Conservation (phyloP, 1,140 invertebrate species). For the Protaetia brevitarsis region DNA sequence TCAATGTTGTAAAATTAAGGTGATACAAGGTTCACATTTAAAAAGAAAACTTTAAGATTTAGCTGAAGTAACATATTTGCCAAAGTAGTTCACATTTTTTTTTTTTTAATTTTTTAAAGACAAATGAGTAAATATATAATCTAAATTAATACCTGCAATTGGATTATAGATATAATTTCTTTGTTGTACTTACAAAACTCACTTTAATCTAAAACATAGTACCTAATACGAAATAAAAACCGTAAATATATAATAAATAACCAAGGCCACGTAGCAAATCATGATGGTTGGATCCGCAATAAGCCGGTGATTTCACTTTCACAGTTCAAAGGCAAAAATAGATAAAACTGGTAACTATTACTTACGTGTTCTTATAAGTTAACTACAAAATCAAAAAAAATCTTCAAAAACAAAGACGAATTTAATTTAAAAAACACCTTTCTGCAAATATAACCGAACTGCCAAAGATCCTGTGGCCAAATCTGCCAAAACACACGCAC, state of each 20-base stretch:
- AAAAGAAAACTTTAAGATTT: neutral
- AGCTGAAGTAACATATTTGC: too few species aligned
- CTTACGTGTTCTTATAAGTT: slow-evolving; percentile 1
- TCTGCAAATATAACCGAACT: too few species aligned
- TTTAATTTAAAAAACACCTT: too few species aligned
- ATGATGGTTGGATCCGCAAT: slow-evolving; percentile 16
- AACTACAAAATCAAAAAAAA: neutral
- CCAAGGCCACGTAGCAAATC: slow-evolving; percentile 28
- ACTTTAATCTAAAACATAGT: slow-evolving; percentile 6
- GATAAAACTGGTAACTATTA: neutral
- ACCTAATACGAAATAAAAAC: slow-evolving; percentile 20
- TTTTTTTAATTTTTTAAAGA: too few species aligned
- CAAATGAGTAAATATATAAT: too few species aligned
- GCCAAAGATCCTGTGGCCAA: too few species aligned
- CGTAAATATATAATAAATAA: slow-evolving; percentile 15
- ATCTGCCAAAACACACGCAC: too few species aligned
- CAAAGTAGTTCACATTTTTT: too few species aligned
- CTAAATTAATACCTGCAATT: too few species aligned
- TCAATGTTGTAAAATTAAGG: slow-evolving; percentile 4
- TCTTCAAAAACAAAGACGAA: too few species aligned
- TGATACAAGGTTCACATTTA: neutral
- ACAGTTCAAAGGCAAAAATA: neutral
- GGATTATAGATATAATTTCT: slow-evolving; percentile 10
- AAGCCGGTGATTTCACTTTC: neutral
- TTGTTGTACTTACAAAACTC: neutral